Conservation (phyloP, 2,888 invertebrate genomes). For the Acanthosepion esculentum region DNA sequence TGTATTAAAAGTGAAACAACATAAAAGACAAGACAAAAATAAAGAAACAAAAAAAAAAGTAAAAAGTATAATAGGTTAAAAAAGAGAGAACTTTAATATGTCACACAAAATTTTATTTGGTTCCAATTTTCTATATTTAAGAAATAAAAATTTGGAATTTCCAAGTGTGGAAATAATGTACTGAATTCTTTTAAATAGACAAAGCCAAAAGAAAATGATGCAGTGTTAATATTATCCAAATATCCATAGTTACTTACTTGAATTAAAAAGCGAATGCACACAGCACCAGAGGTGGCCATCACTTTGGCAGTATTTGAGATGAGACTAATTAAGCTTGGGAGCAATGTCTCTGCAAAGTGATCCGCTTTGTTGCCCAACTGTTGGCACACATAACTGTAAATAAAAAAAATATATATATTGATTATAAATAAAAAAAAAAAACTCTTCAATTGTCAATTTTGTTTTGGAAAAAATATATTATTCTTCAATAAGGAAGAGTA, state of each 20-base stretch:
- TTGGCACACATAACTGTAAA: constrained; percentile 83
- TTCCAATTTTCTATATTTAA: no score
- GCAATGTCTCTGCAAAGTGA: constrained; percentile 87
- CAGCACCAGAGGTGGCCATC: constrained; percentile 90
- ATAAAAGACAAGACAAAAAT: no score
- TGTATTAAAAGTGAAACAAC: no score
- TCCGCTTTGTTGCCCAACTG: constrained; percentile 88
- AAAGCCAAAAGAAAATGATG: not conserved
- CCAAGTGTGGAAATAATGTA: no score
- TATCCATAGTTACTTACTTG: constrained; percentile 75
- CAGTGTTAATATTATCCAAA: not conserved
- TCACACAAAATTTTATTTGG: no score
- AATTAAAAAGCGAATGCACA: constrained; percentile 91
- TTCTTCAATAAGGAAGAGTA: no score
- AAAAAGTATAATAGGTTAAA: no score
- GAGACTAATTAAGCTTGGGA: constrained; percentile 89
- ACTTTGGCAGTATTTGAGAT: constrained; percentile 97
- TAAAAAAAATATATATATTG: not conserved
- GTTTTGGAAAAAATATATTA: no score
- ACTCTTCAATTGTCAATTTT: no score
- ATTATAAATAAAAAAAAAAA: not conserved
- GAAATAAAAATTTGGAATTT: no score
- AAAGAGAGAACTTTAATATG: no score
- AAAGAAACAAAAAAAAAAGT: no score
- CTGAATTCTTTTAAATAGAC: not conserved